These are phyloP conservation scores for Cephalopachus bancanus DNA, from an alignment of 2,797 vertebrate species.

Conservation along the genomic window DNA sequence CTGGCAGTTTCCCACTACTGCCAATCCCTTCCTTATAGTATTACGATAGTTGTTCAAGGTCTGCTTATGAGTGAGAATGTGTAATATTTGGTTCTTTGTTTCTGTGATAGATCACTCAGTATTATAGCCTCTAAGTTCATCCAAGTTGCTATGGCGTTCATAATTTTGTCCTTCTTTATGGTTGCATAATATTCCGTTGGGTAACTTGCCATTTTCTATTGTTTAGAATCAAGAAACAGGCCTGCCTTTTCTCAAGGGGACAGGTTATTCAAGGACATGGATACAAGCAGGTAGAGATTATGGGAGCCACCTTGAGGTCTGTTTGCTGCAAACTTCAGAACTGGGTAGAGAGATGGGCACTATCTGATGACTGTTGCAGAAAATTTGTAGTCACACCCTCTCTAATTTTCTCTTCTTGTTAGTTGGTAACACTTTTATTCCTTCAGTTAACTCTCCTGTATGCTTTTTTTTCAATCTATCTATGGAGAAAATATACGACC, in stretches of 20 bases:
- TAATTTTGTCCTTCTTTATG: no score
- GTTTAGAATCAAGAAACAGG: neutral
- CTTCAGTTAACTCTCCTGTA: neutral
- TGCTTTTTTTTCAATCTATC: neutral
- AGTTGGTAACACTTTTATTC: neutral
- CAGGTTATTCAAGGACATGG: neutral
- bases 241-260: neutral
- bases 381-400: neutral
- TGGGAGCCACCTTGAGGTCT: neutral
- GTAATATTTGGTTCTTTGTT: no score
- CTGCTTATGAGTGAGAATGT: no score
- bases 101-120: no score
- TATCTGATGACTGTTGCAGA: neutral
- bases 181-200: no score
- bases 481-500: neutral
- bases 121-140: no score
- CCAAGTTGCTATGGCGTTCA: no score
- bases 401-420: neutral
- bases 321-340: neutral
- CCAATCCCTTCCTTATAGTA: no score
- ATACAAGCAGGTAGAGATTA: neutral
- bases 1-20: no score
- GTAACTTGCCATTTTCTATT: neutral
- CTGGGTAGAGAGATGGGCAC: neutral
- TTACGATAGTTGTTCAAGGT: no score